Evolutionary conservation across 2,797 vertebrate species (phyloP), one percentile per base, ranked within the genome.

Genomic region (Leucoraja ocellata): DNA sequence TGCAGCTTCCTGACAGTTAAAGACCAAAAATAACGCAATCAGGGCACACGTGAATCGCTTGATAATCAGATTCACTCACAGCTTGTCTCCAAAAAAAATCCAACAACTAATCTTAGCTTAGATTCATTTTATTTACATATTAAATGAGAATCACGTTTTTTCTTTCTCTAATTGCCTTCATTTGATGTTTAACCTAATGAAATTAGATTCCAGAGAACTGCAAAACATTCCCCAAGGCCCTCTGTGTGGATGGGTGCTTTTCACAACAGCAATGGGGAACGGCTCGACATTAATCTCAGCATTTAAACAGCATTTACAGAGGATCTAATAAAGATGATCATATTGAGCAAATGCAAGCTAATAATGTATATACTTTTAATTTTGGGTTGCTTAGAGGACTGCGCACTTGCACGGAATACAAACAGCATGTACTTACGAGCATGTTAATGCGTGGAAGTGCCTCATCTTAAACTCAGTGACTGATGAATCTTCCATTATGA

Each of bases 191-290:
- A 73, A 74, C 90, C 90, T 92, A 76, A 92, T 92, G 68, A 92
- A 92, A 92, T 92, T 92, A 71, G 90, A 91, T 91, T 91, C 74
- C 90, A 91, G 2, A 73, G 71, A 91, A 91, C 90, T 74, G 90
- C 28, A 68, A 54, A 73, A 73, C 68, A 74, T 92, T 92, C 68
- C 90, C 58, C 28, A 92, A 36, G 68, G 32, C 90, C 71, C 32
- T 71, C 36, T 25, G 71, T 76, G 90, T 8, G 90, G 68, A 25
- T 58, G 90, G 28, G 25, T 76, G 65, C 73, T 54, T 92, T 54
- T 18, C 36, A 76, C 39, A 76, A 54, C 68, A 92, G 36, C 28
- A 36, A 91, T 25, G n/a, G 54, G 39, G 28, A 76, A 92, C 11
- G 28, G 32, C n/a, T 92, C 25, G 28, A 58, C 11, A 74, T 39